These are phyloP conservation scores for Malachius bipustulatus DNA, from an alignment of 2,888 invertebrate species.

Conservation along the genomic window DNA sequence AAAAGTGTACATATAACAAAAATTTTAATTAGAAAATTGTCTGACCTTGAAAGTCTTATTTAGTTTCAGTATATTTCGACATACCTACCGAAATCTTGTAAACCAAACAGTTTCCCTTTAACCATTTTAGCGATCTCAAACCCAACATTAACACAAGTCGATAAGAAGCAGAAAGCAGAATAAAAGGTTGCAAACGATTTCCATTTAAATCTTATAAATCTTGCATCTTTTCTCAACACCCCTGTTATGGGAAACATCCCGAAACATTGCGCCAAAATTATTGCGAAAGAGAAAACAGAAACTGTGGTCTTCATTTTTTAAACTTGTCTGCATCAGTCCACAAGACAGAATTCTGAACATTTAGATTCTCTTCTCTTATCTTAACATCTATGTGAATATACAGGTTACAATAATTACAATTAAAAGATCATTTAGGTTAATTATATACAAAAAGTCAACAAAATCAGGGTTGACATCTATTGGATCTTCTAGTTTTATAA, in stretches of 20 bases:
- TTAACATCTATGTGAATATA: too few relatives aligned
- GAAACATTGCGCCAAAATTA: constrained; percentile 10
- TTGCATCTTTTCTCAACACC: not conserved
- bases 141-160: not conserved
- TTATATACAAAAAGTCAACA: too few relatives aligned
- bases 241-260: constrained; percentile 8
- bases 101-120: not conserved
- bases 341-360: too few relatives aligned
- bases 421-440: too few relatives aligned
- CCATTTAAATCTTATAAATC: not conserved
- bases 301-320: too few relatives aligned
- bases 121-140: not conserved
- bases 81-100: constrained; percentile 2
- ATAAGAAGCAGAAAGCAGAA: not conserved
- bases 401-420: too few relatives aligned
- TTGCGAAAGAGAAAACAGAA: too few relatives aligned
- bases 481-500: too few relatives aligned
- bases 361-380: too few relatives aligned
- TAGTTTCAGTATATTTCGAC: not conserved
- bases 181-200: not conserved
- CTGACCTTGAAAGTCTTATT: not conserved
- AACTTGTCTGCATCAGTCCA: too few relatives aligned
- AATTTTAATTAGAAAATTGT: not conserved
- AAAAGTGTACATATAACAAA: too few relatives aligned
- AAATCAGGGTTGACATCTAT: too few relatives aligned